Evolutionary conservation across 2,113 vertebrate species (phyloP).

Genomic region (Jaculus jaculus): DNA sequence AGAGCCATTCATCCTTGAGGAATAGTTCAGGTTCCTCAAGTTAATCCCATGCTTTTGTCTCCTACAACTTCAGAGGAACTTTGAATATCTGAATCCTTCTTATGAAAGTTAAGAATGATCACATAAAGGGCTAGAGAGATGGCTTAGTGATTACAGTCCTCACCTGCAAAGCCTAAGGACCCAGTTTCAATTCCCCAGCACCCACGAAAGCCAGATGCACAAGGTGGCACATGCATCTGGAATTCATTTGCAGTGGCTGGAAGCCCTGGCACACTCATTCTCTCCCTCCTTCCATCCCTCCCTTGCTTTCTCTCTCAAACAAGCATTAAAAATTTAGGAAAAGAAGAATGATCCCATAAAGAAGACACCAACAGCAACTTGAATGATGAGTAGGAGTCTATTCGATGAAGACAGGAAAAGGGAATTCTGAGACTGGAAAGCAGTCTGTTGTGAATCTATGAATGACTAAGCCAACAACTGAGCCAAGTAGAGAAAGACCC

Average conservation of each 20-base stretch:
- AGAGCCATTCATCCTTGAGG: accelerated
- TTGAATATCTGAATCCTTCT: neutral
- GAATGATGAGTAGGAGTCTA: neutral
- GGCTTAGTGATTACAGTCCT: too few species aligned
- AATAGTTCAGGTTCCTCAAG: neutral
- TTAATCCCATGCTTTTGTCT: neutral
- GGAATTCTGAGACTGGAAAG: neutral
- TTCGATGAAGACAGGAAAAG: neutral
- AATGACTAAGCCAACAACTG: accelerated
- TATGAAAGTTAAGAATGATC: neutral
- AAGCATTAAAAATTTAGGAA: too few species aligned
- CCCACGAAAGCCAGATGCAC: too few species aligned
- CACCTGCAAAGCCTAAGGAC: too few species aligned
- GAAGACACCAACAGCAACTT: too few species aligned
- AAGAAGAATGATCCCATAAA: neutral
- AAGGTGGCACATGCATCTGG: too few species aligned
- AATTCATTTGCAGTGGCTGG: too few species aligned
- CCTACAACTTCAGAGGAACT: neutral
- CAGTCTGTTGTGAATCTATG: accelerated
- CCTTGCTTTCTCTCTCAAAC: too few species aligned
- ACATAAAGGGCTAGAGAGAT: neutral
- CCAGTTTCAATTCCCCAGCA: too few species aligned
- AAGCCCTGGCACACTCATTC: too few species aligned
- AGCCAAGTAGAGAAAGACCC: neutral
- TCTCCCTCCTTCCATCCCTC: too few species aligned